phyloP scores from a whole-genome alignment of 2,888 invertebrate species.

The Globia sparganii region DNA sequence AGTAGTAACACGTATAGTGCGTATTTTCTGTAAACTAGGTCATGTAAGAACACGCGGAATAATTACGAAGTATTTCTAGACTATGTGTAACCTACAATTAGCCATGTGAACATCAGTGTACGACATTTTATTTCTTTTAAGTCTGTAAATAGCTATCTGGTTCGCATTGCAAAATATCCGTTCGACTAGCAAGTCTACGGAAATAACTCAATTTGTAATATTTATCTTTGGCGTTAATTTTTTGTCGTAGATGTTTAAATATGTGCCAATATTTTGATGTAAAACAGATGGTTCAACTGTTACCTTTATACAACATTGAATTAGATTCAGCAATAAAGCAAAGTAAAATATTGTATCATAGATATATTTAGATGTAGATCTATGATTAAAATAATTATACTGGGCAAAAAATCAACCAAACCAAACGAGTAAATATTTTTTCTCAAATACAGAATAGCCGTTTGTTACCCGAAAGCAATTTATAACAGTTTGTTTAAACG shows the following conservation, averaged over 20 bases:
- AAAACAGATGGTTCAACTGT: constrained; percentile 37
- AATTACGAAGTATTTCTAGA: constrained; percentile 53
- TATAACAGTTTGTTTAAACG: constrained; percentile 55
- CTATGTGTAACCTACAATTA: constrained; percentile 59
- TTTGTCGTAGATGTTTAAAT: constrained; percentile 72
- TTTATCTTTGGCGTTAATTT: constrained; percentile 59
- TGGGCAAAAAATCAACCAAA: constrained; percentile 40
- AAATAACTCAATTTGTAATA: constrained; percentile 65
- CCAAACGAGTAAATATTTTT: constrained; percentile 45
- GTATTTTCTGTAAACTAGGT: constrained; percentile 46
- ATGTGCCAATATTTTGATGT: constrained; percentile 70
- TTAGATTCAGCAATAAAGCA: constrained; percentile 17
- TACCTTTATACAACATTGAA: constrained; percentile 26
- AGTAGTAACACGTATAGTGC: constrained; percentile 4
- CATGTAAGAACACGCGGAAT: constrained; percentile 46
- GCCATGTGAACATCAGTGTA: constrained; percentile 57
- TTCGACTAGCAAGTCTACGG: constrained; percentile 60
- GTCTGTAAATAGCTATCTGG: constrained; percentile 48
- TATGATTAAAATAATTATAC: constrained; percentile 37
- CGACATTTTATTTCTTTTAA: constrained; percentile 50
- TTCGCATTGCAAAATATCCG: constrained; percentile 66
- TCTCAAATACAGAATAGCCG: constrained; percentile 28
- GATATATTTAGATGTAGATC: constrained; percentile 48
- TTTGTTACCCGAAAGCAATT: constrained; percentile 44
- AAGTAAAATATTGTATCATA: constrained; percentile 38